Evolutionary conservation across 2,888 invertebrate genomes (phyloP).

Genomic region (Aromia moschata): DNA sequence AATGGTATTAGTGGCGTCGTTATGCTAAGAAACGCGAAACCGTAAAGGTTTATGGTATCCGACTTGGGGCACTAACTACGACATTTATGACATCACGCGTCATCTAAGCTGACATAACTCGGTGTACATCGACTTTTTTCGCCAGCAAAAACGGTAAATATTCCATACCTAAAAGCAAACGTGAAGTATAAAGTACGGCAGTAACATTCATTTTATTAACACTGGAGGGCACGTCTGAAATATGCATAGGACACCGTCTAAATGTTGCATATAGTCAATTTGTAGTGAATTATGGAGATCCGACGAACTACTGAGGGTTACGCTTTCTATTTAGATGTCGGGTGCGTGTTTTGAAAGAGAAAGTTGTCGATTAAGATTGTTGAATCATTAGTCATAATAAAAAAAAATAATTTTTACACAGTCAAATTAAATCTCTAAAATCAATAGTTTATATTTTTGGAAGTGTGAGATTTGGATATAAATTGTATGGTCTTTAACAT

Average conservation of each 20-base stretch:
- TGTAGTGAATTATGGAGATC: too few species aligned
- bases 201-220: constrained; percentile 14
- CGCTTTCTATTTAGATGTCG: too few species aligned
- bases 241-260: not conserved
- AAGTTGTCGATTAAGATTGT: too few species aligned
- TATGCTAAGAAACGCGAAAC: constrained; percentile 10
- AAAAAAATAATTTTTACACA: too few species aligned
- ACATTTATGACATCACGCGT: constrained; percentile 17
- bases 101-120: constrained; percentile 12
- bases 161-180: constrained; percentile 3
- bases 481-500: too few species aligned
- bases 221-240: not conserved
- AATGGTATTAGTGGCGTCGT: constrained; percentile 11
- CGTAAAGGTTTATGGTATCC: constrained; percentile 13
- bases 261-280: not conserved
- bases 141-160: constrained; percentile 3
- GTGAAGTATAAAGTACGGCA: not conserved
- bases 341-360: too few species aligned
- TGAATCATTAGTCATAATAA: too few species aligned
- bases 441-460: too few species aligned
- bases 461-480: too few species aligned
- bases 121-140: constrained; percentile 5
- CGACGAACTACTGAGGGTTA: too few species aligned
- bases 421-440: too few species aligned
- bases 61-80: constrained; percentile 14